Base-by-base conservation (phyloP, 2,113 vertebrate genomes). In the Beaufortia kweichowensis region DNA sequence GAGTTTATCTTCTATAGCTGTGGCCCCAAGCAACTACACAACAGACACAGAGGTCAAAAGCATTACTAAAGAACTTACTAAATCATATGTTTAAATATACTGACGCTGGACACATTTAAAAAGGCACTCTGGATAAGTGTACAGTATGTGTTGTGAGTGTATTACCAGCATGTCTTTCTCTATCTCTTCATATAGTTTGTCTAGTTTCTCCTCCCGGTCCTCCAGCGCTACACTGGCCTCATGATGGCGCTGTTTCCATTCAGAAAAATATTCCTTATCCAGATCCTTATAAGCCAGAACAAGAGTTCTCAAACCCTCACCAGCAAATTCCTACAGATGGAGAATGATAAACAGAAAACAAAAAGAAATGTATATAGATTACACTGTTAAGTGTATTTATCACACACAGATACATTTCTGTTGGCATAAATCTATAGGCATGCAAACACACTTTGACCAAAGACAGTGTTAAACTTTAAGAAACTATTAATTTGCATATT, bases 1-100 rank as follows among this genome's bases (percentile, higher is more conserved):
- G 0, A 98, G 84, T 86, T 98, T 98, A 88, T 99, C 97, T 78
- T 99, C 97, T 33, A 98, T 94, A 0, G 96, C 97, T 33, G 97
- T 96, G 9, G 95, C 94, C 77, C 96, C 95, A 3, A 98, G 87
- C 61, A 97, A 87, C 95, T 97, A 77, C 31, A 75, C 28, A 84
- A 61, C 33, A 35, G 6, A 1, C 11, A 77, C 28, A 60, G 9
- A 2, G 29, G 2, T 9, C 11, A 68, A 48, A 3, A 50, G 11
- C 15, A 46, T 46, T 15, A 17, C 41, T 4, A 46, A 46, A 46
- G 12, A 46, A 15, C 14, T 46, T 14, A 3, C 2, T 43, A 2
- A 12, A 33, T 65, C 23, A 11, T 39, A 39, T 39, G 8, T 10
- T 11, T 10, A 39, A 39, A 39, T 39, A 10, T 39, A 39, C 11